These are phyloP conservation scores for Dynastes maya DNA, from an alignment of 2,888 invertebrate genomes.

Conservation along the genomic window DNA sequence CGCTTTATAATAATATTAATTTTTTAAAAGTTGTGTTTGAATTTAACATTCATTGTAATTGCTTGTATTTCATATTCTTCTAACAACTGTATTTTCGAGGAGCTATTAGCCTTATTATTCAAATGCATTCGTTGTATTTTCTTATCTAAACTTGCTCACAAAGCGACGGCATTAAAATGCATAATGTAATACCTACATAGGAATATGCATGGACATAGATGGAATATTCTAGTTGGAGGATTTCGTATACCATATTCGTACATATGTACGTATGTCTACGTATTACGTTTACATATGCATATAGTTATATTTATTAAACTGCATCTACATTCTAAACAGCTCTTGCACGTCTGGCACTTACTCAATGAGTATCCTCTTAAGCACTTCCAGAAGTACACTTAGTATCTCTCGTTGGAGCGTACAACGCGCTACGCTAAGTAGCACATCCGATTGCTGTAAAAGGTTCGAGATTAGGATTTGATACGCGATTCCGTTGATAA, in stretches of 20 bases:
- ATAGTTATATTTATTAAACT: slow-evolving; percentile 30
- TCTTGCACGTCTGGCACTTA: slow-evolving; percentile 28
- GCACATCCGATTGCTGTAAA: slow-evolving; percentile 25
- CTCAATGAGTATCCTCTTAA: slow-evolving; percentile 35
- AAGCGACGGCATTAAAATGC: slow-evolving; percentile 10
- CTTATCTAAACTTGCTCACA: background rate
- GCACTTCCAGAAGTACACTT: slow-evolving; percentile 32
- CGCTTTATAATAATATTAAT: too few species aligned
- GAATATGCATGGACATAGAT: background rate
- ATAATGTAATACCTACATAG: background rate
- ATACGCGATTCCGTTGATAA: slow-evolving; percentile 30
- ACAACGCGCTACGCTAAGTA: slow-evolving; percentile 9
- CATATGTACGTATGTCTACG: background rate
- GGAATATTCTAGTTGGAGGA: background rate
- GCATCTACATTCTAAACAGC: slow-evolving; percentile 32
- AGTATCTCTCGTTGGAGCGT: slow-evolving; percentile 7
- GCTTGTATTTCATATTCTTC: too few species aligned
- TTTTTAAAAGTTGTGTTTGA: too few species aligned
- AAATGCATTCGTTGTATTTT: background rate
- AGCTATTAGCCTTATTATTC: background rate
- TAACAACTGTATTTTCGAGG: too few species aligned
- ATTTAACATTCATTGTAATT: too few species aligned
- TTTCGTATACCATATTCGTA: background rate
- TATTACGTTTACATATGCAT: slow-evolving; percentile 13
- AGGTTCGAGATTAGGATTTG: slow-evolving; percentile 29